A percentile compares a stretch with the other conserved stretches of the same genome.
Conservation (phyloP, 2,113 vertebrate genomes). For the Boleophthalmus pectinirostris region DNA sequence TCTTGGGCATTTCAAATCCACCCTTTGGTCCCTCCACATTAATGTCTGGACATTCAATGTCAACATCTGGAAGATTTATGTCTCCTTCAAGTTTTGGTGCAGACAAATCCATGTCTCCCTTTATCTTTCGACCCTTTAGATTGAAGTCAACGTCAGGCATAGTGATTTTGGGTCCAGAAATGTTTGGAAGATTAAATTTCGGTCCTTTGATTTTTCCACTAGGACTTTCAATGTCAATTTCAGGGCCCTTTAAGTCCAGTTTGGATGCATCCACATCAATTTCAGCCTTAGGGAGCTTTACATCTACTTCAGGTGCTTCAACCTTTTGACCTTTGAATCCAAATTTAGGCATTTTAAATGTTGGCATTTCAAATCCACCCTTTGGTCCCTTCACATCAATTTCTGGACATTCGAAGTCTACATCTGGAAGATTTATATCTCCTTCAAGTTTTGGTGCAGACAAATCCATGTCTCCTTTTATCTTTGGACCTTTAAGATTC, state of each 20-base stretch:
- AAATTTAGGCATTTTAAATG: neutral
- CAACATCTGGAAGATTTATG: conserved; percentile 30
- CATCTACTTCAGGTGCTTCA: neutral
- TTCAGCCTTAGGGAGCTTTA: neutral
- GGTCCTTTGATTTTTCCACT: neutral
- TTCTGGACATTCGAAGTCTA: neutral
- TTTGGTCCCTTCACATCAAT: neutral
- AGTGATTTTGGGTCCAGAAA: neutral
- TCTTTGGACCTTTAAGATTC: neutral
- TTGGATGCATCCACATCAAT: neutral
- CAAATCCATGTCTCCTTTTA: neutral
- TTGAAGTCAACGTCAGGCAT: neutral
- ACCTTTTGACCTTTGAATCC: neutral
- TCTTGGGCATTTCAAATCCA: conserved; percentile 3
- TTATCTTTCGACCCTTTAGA: neutral
- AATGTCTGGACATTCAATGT: conserved; percentile 7
- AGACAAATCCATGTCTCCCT: neutral
- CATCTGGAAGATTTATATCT: neutral
- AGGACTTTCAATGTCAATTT: neutral
- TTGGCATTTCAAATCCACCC: neutral
- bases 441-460: neutral
- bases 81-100: neutral
- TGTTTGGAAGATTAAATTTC: neutral
- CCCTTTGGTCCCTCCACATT: neutral
- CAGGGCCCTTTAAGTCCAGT: neutral